Conservation (phyloP, 2,888 invertebrate genomes). For the Branchellion lobata region DNA sequence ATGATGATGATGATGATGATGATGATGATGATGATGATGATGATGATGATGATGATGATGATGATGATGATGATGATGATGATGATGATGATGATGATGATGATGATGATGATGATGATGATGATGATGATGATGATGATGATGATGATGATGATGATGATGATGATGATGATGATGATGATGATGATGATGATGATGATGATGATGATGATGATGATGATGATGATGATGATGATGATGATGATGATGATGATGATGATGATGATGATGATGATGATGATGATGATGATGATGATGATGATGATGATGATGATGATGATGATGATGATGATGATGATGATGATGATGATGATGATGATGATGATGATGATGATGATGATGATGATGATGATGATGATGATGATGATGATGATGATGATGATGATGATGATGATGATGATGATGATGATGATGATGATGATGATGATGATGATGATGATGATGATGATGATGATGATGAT, state of each 20-base stretch:
- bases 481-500: background rate
- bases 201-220: background rate
- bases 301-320: background rate
- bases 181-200: background rate
- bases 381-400: background rate
- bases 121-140: background rate
- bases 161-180: background rate
- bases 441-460: background rate
- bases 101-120: background rate
- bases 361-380: background rate
- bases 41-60: conserved; percentile 40
- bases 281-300: background rate
- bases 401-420: background rate
- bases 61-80: conserved; percentile 17
- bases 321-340: background rate
- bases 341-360: background rate
- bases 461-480: background rate
- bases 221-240: background rate
- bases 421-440: background rate
- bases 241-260: background rate
- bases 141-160: background rate
- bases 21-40: conserved; percentile 40
- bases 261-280: background rate
- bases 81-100: background rate
- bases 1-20: conserved; percentile 38